These are phyloP conservation scores for Dolomedes plantarius DNA, from an alignment of 2,888 invertebrate species.

Conservation along the genomic window DNA sequence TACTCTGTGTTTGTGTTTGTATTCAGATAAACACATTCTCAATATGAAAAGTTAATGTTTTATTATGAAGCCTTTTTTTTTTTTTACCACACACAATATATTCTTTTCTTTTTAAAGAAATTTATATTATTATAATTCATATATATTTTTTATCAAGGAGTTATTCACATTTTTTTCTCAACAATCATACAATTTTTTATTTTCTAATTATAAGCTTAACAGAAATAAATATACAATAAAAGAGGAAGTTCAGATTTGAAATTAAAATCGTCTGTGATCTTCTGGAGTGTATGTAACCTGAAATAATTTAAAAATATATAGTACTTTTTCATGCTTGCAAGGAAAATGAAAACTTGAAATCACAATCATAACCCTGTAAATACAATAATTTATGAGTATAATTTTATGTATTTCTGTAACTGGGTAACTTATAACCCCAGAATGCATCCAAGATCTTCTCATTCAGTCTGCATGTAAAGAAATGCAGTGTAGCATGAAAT, in stretches of 20 bases:
- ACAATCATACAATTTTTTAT: background rate
- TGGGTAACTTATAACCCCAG: too few relatives aligned
- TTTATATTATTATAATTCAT: background rate
- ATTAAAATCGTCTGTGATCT: too few relatives aligned
- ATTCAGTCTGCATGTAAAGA: too few relatives aligned
- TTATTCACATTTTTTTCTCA: slow-evolving; percentile 5
- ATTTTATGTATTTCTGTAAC: too few relatives aligned
- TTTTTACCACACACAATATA: slow-evolving; percentile 16
- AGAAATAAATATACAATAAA: background rate
- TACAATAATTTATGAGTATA: too few relatives aligned
- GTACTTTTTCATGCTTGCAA: too few relatives aligned
- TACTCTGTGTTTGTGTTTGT: background rate
- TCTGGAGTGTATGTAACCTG: too few relatives aligned
- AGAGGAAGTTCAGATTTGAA: background rate
- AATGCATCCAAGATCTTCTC: too few relatives aligned
- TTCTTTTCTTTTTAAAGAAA: slow-evolving; percentile 9
- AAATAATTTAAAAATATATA: too few relatives aligned
- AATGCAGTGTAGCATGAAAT: too few relatives aligned
- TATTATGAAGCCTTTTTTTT: slow-evolving; percentile 12
- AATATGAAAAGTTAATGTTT: slow-evolving; percentile 13
- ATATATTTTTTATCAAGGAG: background rate
- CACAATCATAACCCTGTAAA: too few relatives aligned
- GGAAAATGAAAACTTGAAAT: too few relatives aligned
- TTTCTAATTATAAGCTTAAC: slow-evolving; percentile 1
- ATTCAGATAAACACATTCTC: background rate